Base-by-base conservation (phyloP, 2,888 invertebrate species). In the Lepidocyrtinus sp. region DNA sequence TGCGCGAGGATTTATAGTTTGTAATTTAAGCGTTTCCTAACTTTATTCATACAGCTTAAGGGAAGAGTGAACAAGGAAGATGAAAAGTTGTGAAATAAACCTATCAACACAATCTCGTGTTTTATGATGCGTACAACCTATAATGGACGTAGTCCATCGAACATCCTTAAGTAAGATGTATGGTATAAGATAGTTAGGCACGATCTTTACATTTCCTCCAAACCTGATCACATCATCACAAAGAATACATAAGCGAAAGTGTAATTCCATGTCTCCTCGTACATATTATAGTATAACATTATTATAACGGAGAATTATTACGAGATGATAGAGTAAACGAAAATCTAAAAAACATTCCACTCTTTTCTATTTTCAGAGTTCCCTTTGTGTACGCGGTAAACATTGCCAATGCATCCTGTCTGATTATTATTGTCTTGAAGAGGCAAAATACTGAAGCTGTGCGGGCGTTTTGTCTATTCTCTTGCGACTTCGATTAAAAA, bases 231-330 rank as follows among this genome's bases (percentile, higher is more conserved):
- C n/a, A n/a, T n/a, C n/a, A n/a, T n/a, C n/a, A n/a, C n/a, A n/a
- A n/a, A n/a, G n/a, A n/a, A n/a, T n/a, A n/a, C n/a, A n/a, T 15
- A 50, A 50, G 50, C 50, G 50, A 50, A 50, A 50, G 50, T 50
- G 17, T n/a, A 50, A 50, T 50, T 2, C 17, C 2, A 2, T 50
- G 36, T 36, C 5, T 50, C 50, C 5, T 50, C 2, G 50, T 17
- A 50, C 50, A 17, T 50, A 50, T 1, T 50, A 50, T 7, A 50
- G 50, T 17, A n/a, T 12, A 7, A 50, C 50, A n/a, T 50, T 50
- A 50, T n/a, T n/a, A 50, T 50, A 50, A 50, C 17, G 50, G 50
- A 50, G 17, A 50, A 50, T 50, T 50, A 50, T n/a, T 50, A 50
- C 50, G 17, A 36, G 12, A 50, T 17, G 12, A 50, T 50, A n/a